Conservation (phyloP, 2,797 vertebrate genomes). For the Podarcis siculus region DNA sequence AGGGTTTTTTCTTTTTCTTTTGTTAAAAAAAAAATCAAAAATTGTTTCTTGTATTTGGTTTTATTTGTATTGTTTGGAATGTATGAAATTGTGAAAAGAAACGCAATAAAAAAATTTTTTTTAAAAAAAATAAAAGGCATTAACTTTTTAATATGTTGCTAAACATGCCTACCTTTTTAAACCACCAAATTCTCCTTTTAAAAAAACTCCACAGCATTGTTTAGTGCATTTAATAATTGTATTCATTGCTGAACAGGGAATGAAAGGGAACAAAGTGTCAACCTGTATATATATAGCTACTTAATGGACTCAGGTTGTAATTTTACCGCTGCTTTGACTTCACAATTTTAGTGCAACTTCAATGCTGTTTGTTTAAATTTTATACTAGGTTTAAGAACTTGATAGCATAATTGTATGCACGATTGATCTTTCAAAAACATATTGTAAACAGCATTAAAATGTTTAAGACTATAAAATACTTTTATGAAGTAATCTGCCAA, state of each 20-base stretch:
- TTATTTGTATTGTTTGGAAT: too few relatives aligned
- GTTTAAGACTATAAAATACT: slow-evolving; percentile 77
- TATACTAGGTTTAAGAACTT: slow-evolving; percentile 75
- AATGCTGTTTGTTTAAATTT: slow-evolving; percentile 73
- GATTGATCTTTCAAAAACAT: slow-evolving; percentile 74
- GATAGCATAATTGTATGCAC: slow-evolving; percentile 69
- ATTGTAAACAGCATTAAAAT: slow-evolving; percentile 85
- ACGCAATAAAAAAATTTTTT: too few relatives aligned
- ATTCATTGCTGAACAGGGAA: slow-evolving; percentile 47
- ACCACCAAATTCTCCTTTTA: slow-evolving; percentile 11
- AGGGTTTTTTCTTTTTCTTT: too few relatives aligned
- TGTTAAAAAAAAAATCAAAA: too few relatives aligned
- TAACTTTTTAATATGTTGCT: slow-evolving; percentile 26
- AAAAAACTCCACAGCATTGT: slow-evolving; percentile 18
- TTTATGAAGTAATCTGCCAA: slow-evolving; percentile 83
- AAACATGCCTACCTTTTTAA: slow-evolving; percentile 42
- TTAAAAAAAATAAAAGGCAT: slow-evolving; percentile 8
- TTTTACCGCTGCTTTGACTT: slow-evolving; percentile 67
- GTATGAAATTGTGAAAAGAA: too few relatives aligned
- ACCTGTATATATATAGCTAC: slow-evolving; percentile 16
- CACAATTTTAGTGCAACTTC: slow-evolving; percentile 58
- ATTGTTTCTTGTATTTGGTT: too few relatives aligned
- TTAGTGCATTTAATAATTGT: slow-evolving; percentile 61
- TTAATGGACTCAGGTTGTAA: slow-evolving; percentile 47
- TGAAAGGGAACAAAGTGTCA: slow-evolving; percentile 43